Conservation (phyloP, 2,888 invertebrate species). For the Agelastica alni region DNA sequence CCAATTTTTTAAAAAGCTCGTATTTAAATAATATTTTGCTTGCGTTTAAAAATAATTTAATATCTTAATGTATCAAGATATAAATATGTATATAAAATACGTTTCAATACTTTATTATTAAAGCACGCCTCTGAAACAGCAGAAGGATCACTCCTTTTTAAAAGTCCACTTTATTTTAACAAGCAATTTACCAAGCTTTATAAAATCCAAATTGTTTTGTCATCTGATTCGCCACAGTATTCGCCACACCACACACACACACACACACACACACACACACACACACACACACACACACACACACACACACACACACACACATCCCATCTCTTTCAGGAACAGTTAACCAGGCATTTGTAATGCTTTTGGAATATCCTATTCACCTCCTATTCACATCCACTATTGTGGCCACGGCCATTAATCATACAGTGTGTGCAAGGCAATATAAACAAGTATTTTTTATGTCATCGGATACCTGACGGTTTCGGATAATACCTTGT, state of each 20-base stretch:
- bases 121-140: too few relatives aligned
- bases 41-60: too few relatives aligned
- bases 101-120: too few relatives aligned
- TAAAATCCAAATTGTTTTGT: conserved; percentile 28
- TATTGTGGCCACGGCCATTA: conserved; percentile 54
- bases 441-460: conserved; percentile 61
- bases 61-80: too few relatives aligned
- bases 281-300: too few relatives aligned
- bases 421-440: conserved; percentile 55
- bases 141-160: neutral
- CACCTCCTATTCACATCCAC: conserved; percentile 31
- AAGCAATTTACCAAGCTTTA: conserved; percentile 4
- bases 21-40: too few relatives aligned
- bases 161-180: conserved; percentile 2
- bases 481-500: conserved; percentile 54
- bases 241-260: conserved; percentile 12
- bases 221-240: conserved; percentile 23
- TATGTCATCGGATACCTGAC: conserved; percentile 60
- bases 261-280: too few relatives aligned
- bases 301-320: too few relatives aligned
- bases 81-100: too few relatives aligned
- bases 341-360: conserved; percentile 49
- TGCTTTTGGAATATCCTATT: conserved; percentile 32
- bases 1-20: too few relatives aligned
- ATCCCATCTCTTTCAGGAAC: conserved; percentile 11